Percentiles rank a stretch among this genome's conserved stretches.
phyloP scores from a whole-genome alignment of 2,888 invertebrate genomes.

The Mesochorus sp. region DNA sequence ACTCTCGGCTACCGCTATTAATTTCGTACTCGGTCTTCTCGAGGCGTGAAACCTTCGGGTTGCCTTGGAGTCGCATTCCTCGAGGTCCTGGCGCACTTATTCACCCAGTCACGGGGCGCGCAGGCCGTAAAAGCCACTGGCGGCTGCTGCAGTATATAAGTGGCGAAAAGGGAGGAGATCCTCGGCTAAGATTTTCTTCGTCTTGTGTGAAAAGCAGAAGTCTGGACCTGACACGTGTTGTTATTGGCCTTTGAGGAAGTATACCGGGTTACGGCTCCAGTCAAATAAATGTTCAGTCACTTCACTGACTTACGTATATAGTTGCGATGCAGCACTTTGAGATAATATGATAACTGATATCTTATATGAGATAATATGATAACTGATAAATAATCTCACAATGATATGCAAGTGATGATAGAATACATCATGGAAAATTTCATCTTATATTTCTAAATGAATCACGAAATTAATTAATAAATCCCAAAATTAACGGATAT shows the following conservation, averaged over 20 bases:
- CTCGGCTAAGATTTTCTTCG: background rate
- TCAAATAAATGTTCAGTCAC: too few relatives aligned
- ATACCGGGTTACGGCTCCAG: too few relatives aligned
- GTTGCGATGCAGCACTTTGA: too few relatives aligned
- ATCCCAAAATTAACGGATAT: too few relatives aligned
- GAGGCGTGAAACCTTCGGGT: conserved; percentile 52
- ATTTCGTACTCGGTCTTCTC: conserved; percentile 72
- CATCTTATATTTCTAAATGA: too few relatives aligned
- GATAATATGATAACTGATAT: too few relatives aligned
- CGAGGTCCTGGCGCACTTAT: conserved; percentile 36
- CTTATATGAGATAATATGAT: too few relatives aligned
- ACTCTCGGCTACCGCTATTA: conserved; percentile 75
- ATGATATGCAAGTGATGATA: too few relatives aligned
- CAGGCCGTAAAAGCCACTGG: background rate
- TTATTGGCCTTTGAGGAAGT: background rate
- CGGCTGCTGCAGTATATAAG: background rate
- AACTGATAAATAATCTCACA: too few relatives aligned
- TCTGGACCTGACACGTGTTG: background rate
- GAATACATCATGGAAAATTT: too few relatives aligned
- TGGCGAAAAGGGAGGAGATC: background rate
- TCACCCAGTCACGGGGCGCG: conserved; percentile 11
- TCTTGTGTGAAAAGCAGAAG: background rate
- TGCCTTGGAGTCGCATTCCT: conserved; percentile 49
- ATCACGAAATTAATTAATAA: too few relatives aligned
- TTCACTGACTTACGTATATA: too few relatives aligned